Conservation (phyloP, 2,797 vertebrate species). For the Sparidentex hasta region DNA sequence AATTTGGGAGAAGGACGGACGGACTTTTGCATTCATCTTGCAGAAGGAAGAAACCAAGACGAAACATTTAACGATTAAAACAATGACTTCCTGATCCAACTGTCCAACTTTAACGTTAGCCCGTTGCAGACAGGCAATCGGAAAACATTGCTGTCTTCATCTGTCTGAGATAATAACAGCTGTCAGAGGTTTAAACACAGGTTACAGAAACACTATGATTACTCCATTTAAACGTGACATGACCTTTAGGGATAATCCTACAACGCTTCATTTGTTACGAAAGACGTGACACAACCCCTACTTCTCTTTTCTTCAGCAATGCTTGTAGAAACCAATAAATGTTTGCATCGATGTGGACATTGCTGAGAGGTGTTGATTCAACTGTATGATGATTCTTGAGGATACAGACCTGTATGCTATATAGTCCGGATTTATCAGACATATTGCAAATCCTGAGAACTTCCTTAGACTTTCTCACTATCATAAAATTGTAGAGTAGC, state of each 20-base stretch:
- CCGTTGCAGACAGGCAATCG: too few relatives aligned
- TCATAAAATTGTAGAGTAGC: neutral
- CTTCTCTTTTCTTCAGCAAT: neutral
- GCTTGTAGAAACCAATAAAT: neutral
- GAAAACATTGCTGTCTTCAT: too few relatives aligned
- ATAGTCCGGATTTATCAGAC: neutral
- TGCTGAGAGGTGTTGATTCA: neutral
- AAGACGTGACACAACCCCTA: too few relatives aligned
- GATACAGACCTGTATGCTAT: neutral
- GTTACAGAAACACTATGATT: neutral
- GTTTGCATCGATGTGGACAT: neutral
- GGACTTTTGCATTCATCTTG: constrained; percentile 89
- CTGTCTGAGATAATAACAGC: too few relatives aligned
- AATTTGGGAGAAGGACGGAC: constrained; percentile 92
- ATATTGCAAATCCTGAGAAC: neutral
- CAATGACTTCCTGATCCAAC: too few relatives aligned
- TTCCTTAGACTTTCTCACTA: neutral
- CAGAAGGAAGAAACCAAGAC: neutral
- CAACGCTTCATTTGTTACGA: neutral
- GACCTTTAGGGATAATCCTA: neutral
- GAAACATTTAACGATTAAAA: neutral
- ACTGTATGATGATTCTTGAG: too few relatives aligned
- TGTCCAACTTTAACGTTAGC: too few relatives aligned
- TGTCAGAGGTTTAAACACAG: neutral
- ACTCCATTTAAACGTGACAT: neutral